Conservation (phyloP, 2,113 vertebrate genomes). For the Galemys pyrenaicus region DNA sequence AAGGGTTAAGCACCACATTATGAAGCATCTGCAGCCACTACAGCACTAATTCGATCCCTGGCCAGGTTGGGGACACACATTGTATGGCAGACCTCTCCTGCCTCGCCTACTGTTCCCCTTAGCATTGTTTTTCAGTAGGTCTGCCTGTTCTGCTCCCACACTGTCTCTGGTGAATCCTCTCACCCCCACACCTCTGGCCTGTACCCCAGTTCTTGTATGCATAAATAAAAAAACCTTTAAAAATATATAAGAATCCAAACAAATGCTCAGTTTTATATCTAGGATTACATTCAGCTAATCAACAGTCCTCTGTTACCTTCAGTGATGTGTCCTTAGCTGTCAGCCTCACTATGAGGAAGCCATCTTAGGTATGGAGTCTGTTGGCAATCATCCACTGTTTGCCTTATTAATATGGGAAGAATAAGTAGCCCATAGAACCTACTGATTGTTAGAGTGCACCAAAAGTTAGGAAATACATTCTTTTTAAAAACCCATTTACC, state of each 20-base stretch:
- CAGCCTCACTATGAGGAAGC: background rate
- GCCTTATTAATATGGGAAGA: background rate
- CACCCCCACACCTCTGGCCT: no score
- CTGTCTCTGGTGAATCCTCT: no score
- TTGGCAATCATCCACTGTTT: background rate
- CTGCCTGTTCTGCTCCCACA: no score
- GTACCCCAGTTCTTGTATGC: no score
- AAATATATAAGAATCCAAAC: background rate
- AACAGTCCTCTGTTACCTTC: background rate
- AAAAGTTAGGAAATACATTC: background rate
- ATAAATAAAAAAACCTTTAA: no score
- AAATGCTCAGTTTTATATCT: background rate
- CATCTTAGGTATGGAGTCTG: background rate
- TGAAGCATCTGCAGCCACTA: no score
- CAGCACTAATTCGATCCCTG: no score
- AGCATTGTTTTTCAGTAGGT: no score
- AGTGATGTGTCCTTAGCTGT: background rate
- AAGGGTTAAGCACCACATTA: no score
- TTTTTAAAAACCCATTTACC: background rate
- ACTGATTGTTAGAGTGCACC: background rate
- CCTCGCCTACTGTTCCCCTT: no score
- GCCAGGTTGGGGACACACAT: no score
- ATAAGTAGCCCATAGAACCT: background rate
- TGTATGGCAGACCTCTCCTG: no score
- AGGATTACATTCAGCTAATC: background rate